Conservation (phyloP, 2,797 vertebrate species). For the Phataginus tricuspis region DNA sequence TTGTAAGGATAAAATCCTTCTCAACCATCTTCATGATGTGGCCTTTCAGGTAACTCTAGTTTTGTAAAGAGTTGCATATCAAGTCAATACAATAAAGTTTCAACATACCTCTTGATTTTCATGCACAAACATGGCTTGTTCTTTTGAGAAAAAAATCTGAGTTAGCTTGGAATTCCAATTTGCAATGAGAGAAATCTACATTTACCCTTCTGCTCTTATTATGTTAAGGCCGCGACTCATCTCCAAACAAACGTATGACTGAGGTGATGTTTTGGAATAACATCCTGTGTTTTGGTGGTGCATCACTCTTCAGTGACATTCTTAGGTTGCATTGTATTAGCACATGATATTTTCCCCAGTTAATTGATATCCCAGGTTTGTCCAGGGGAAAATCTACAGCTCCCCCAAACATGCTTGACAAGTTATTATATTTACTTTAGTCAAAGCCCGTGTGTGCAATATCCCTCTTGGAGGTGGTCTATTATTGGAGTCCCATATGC, state of each 20-base stretch:
- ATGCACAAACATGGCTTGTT: constrained; percentile 57
- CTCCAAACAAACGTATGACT: constrained; percentile 91
- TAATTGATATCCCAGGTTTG: constrained; percentile 99
- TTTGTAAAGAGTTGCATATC: constrained; percentile 40
- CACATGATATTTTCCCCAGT: constrained; percentile 89
- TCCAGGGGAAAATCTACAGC: constrained; percentile 94
- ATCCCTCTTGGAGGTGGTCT: constrained; percentile 91
- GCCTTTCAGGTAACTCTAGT: constrained; percentile 61
- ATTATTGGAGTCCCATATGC: constrained; percentile 92
- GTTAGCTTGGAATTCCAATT: constrained; percentile 80
- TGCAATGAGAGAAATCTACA: constrained; percentile 81
- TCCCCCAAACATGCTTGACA: constrained; percentile 93
- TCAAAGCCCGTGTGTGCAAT: constrained; percentile 91
- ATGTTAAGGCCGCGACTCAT: constrained; percentile 92
- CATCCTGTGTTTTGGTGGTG: constrained; percentile 95
- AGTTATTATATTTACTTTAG: constrained; percentile 96
- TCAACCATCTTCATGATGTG: background rate
- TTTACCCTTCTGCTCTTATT: constrained; percentile 83
- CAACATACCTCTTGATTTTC: constrained; percentile 41
- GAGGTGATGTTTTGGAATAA: constrained; percentile 97
- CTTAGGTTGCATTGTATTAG: constrained; percentile 89
- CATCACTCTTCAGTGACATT: constrained; percentile 92
- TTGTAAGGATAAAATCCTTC: constrained; percentile 32
- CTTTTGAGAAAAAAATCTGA: constrained; percentile 41
- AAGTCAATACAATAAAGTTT: constrained; percentile 38